Percentiles rank a stretch among this genome's conserved stretches.
phyloP scores from a whole-genome alignment of 2,113 vertebrate genomes.

The Oncorhynchus masou region DNA sequence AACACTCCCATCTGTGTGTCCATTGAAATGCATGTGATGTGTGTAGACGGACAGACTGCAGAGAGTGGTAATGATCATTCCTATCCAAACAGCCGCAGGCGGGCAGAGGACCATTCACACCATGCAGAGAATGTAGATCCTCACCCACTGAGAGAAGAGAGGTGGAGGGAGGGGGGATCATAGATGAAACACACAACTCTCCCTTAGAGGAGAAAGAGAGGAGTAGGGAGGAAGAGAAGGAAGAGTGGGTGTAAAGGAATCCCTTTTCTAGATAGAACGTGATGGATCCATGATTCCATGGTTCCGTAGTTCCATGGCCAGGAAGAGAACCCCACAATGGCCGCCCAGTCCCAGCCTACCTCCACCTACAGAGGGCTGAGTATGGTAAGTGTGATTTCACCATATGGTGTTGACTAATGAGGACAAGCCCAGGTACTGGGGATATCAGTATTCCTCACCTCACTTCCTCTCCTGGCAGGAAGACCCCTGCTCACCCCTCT shows the following conservation, averaged over 20 bases:
- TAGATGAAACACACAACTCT: not conserved
- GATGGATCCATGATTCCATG: not conserved
- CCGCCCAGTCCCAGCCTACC: conserved; percentile 42
- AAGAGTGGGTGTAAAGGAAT: not conserved
- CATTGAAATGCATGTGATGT: not conserved
- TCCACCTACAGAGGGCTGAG: conserved; percentile 58
- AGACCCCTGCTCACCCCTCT: conserved; percentile 25
- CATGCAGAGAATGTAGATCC: not conserved
- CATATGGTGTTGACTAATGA: conserved; percentile 70
- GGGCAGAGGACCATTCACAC: not conserved
- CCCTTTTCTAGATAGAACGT: not conserved
- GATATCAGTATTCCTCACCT: conserved; percentile 61
- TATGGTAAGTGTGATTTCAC: conserved; percentile 38
- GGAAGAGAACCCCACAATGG: conserved; percentile 22
- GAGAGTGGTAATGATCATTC: conserved; percentile 14
- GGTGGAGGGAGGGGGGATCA: conserved; percentile 14
- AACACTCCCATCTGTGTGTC: not conserved
- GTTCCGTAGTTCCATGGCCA: conserved; percentile 26
- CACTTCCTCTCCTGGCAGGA: conserved; percentile 62
- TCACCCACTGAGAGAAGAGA: conserved; percentile 6
- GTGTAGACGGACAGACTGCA: not conserved
- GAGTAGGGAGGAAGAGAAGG: not conserved
- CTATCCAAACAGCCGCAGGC: conserved; percentile 26
- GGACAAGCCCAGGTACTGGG: conserved; percentile 49
- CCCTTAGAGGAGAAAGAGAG: not conserved